Conservation (phyloP, 37 sponge, comb jelly and placozoan species). For the Agelas oroides region DNA sequence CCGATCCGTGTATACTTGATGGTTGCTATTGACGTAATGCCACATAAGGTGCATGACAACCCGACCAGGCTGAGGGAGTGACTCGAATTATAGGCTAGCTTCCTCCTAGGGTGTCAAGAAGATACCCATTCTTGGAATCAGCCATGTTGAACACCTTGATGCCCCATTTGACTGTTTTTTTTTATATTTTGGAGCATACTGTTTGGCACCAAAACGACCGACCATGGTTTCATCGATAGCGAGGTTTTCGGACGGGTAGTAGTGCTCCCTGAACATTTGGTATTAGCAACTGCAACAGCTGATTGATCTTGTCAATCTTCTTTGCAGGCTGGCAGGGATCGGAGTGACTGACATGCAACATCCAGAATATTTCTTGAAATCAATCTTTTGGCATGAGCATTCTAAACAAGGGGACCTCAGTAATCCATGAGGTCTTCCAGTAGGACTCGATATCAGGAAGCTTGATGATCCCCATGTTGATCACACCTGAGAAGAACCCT, state of each 20-base stretch:
- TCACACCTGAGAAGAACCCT: not conserved
- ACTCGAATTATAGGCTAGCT: not conserved
- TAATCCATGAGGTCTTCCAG: slow-evolving; percentile 26
- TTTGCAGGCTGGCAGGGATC: not conserved
- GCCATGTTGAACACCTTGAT: slow-evolving; percentile 39
- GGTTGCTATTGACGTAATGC: not conserved
- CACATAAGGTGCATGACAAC: slow-evolving; percentile 4
- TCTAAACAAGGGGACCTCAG: not conserved
- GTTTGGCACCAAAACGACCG: slow-evolving; percentile 29
- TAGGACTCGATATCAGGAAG: not conserved
- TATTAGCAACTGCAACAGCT: slow-evolving; percentile 1
- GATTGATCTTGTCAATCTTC: slow-evolving; percentile 24
- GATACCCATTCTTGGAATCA: slow-evolving; percentile 34
- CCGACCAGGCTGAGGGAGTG: slow-evolving; percentile 15
- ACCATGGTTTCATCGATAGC: slow-evolving; percentile 44
- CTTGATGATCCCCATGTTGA: slow-evolving; percentile 2
- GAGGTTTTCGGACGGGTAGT: slow-evolving; percentile 7
- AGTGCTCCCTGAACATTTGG: not conserved
- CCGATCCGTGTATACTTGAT: not conserved
- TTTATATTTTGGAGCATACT: slow-evolving; percentile 47
- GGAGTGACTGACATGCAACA: slow-evolving; percentile 23
- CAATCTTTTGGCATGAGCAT: slow-evolving; percentile 2
- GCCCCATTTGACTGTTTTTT: slow-evolving; percentile 41
- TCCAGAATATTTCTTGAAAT: slow-evolving; percentile 9
- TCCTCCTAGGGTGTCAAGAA: not conserved